Evolutionary conservation across 1,140 invertebrate genomes (phyloP).

Genomic region (Lordiphosa stackelbergi): DNA sequence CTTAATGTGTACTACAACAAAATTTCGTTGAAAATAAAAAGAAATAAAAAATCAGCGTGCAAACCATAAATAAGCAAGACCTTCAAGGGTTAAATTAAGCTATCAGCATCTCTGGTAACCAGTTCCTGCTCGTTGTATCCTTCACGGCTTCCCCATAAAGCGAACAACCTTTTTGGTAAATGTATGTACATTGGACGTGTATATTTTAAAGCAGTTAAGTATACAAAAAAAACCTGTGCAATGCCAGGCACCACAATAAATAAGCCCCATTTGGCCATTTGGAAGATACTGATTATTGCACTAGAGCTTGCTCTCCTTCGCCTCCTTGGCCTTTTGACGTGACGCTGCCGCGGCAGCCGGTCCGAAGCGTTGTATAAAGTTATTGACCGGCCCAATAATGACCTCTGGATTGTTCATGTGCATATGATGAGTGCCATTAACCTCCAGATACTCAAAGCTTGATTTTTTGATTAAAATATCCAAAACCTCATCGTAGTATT

Average conservation of each 20-base stretch:
- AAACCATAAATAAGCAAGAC: not conserved
- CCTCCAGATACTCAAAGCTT: slow-evolving; percentile 81
- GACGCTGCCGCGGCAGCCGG: slow-evolving; percentile 50
- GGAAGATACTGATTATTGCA: slow-evolving; percentile 2
- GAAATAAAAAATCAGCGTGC: too few relatives aligned
- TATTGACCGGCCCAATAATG: slow-evolving; percentile 79
- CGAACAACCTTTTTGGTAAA: slow-evolving; percentile 35
- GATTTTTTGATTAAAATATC: slow-evolving; percentile 79
- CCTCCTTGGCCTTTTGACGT: slow-evolving; percentile 55
- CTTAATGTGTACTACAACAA: too few relatives aligned
- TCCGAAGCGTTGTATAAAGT: slow-evolving; percentile 79
- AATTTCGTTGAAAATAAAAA: not conserved
- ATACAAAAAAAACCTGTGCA: slow-evolving; percentile 41
- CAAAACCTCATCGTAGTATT: slow-evolving; percentile 79
- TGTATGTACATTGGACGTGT: slow-evolving; percentile 15
- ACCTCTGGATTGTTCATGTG: slow-evolving; percentile 84
- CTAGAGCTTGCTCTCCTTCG: slow-evolving; percentile 58
- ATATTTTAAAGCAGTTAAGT: slow-evolving; percentile 56
- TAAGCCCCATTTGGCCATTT: slow-evolving; percentile 39
- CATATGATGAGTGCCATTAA: slow-evolving; percentile 85
- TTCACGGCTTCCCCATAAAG: slow-evolving; percentile 38
- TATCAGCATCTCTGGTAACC: slow-evolving; percentile 30
- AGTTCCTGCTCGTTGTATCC: slow-evolving; percentile 45
- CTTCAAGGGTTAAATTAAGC: slow-evolving; percentile 14
- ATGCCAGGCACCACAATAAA: slow-evolving; percentile 28